Evolutionary conservation across 2,888 invertebrate species (phyloP).

Genomic region (Boloria selene): DNA sequence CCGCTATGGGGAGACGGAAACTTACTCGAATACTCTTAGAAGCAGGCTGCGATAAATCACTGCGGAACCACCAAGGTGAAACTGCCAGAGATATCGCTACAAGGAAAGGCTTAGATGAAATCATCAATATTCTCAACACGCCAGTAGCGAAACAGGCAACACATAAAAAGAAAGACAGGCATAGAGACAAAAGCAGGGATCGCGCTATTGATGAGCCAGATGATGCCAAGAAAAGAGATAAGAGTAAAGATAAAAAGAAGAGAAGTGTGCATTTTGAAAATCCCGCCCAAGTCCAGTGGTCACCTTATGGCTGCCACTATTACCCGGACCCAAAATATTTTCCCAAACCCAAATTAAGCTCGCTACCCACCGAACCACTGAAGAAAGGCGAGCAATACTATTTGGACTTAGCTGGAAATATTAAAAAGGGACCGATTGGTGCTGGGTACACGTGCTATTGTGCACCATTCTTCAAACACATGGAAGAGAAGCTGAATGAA

Average conservation of each 20-base stretch:
- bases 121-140: slow-evolving; percentile 88
- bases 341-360: slow-evolving; percentile 92
- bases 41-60: slow-evolving; percentile 87
- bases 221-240: slow-evolving; percentile 69
- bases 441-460: slow-evolving; percentile 96
- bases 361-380: slow-evolving; percentile 92
- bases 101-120: slow-evolving; percentile 92
- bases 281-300: slow-evolving; percentile 85
- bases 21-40: slow-evolving; percentile 94
- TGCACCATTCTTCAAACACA: slow-evolving; percentile 93
- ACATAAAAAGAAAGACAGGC: slow-evolving; percentile 61
- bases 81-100: slow-evolving; percentile 94
- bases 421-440: slow-evolving; percentile 97
- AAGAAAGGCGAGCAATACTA: slow-evolving; percentile 96
- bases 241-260: slow-evolving; percentile 73
- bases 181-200: slow-evolving; percentile 77
- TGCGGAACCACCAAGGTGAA: slow-evolving; percentile 92
- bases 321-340: slow-evolving; percentile 93
- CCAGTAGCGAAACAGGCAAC: slow-evolving; percentile 69
- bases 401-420: slow-evolving; percentile 96
- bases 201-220: slow-evolving; percentile 81
- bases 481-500: slow-evolving; percentile 91
- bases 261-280: slow-evolving; percentile 80
- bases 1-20: slow-evolving; percentile 96
- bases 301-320: slow-evolving; percentile 95